These are phyloP conservation scores for Polydesmus complanatus DNA, from an alignment of 2,888 invertebrate species.

Conservation along the genomic window DNA sequence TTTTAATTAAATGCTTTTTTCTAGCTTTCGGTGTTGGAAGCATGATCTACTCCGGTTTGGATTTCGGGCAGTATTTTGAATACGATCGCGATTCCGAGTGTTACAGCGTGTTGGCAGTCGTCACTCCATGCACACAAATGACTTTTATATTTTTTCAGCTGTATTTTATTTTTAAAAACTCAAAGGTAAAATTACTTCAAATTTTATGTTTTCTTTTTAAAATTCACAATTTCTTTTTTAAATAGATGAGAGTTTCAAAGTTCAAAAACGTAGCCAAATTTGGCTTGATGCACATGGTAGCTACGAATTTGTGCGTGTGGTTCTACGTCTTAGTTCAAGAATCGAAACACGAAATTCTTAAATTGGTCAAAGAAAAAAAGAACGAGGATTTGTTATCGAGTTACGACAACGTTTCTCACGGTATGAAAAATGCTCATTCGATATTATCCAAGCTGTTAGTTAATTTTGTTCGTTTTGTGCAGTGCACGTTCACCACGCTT, in stretches of 20 bases:
- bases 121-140: conserved; percentile 84
- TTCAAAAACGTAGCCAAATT: conserved; percentile 59
- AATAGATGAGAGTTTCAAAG: conserved; percentile 61
- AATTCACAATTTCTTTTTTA: not conserved
- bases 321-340: conserved; percentile 77
- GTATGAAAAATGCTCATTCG: too few species aligned
- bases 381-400: too few species aligned
- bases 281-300: conserved; percentile 97
- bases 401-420: too few species aligned
- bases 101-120: conserved; percentile 72
- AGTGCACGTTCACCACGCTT: too few species aligned
- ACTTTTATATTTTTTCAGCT: conserved; percentile 94
- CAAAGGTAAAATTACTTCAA: conserved; percentile 46
- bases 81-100: conserved; percentile 57
- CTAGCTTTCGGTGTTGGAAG: conserved; percentile 90
- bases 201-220: not conserved
- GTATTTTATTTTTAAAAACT: conserved; percentile 95
- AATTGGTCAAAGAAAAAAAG: too few species aligned
- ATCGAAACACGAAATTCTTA: conserved; percentile 85
- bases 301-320: conserved; percentile 95
- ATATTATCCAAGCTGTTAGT: too few species aligned
- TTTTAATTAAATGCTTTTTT: conserved; percentile 26
- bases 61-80: conserved; percentile 91
- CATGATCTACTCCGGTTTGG: conserved; percentile 90
- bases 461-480: too few species aligned